Evolutionary conservation across 2,888 invertebrate genomes (phyloP), one percentile per base, ranked within the genome.

Genomic region (Eutolmus rufibarbis): DNA sequence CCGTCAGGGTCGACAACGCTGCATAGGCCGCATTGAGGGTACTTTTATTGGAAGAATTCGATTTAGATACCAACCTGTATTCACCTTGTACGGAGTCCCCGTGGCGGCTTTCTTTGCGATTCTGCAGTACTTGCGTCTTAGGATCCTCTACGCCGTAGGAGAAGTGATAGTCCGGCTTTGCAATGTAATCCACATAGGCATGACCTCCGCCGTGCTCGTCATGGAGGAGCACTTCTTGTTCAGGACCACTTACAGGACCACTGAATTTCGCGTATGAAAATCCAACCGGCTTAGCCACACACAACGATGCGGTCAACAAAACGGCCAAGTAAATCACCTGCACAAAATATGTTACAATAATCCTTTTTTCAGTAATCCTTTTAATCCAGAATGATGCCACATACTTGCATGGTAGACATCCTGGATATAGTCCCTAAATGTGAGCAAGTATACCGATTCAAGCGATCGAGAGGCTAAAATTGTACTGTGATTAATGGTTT

Each of bases 121-220:
- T 95, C 92, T 96, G 96, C 87, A 94, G 94, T 91, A 96, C 96
- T 86, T 96, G 95, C 31, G 95, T 95, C 89, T 94, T 93, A 5
- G 95, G 95, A 92, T 96, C 96, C 90, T 96, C 95, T 51, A 96
- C 95, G 82, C 96, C 96, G 90, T 96, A 96, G 0, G 95, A 94
- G 92, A 96, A 96, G 66, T 94, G 94, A 91, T 96, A 96, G 91
- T 96, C 96, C 19, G 96, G 96, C 91, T 95, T 95, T 1, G 96
- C 96, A 91, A 95, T 94, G 91, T 95, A 96, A 91, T 96, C 96
- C 79, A 95, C 93, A 91, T 94, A 94, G 91, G 94, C 92, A 89
- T 93, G 93, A 12, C 93, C 93, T 87, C 94, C 90, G 86, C 90
- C 89, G 87, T 90, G 89, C 57, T 89, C 90, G 89, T 91, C 91